Evolutionary conservation across 2,797 vertebrate genomes (phyloP), one percentile per base, ranked within the genome.

Genomic region (Clarias fuscus): DNA sequence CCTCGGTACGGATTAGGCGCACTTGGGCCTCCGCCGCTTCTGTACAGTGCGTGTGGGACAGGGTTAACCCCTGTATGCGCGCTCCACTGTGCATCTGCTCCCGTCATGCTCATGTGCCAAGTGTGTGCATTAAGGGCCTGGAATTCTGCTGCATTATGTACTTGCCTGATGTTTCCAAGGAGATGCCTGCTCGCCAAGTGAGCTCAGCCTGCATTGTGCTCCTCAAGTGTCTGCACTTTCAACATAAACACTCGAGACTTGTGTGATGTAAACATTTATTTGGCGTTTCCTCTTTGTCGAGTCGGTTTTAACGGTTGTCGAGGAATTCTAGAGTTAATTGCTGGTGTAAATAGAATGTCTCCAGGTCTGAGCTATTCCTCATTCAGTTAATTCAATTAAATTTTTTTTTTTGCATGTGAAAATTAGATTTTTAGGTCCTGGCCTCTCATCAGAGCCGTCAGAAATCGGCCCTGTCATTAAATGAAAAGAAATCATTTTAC

Each of bases 71-170:
- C 86, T 88, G 85, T 87, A 86, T 81, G 84, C 83, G 48, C 61
- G 87, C 84, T 82, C 83, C 88, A 67, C 73, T 76, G 84, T 82
- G 86, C 88, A 89, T 90, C 90, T 92, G 88, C 88, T 89, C 88
- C 89, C 86, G 68, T 83, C 84, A 61, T 68, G 82, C 83, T 83
- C 87, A 30, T 88, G 85, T 89, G 89, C 87, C 90, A 90, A 90
- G 89, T 89, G 87, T 85, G 89, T 88, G 87, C 86, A 84, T 91
- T 90, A 91, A 91, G 88, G 87, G 87, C 83, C 88, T 78, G 87
- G 90, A 90, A 90, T 90, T 88, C 90, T 89, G 70, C 86, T 90
- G 90, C 90, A 90, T 90, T 90, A 90, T 90, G 84, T 82, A 53
- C 90, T 56, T 71, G 62, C 58, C 85, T 86, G 82, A 89, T 68